Conservation (phyloP, 2,797 vertebrate species). For the Parambassis ranga region DNA sequence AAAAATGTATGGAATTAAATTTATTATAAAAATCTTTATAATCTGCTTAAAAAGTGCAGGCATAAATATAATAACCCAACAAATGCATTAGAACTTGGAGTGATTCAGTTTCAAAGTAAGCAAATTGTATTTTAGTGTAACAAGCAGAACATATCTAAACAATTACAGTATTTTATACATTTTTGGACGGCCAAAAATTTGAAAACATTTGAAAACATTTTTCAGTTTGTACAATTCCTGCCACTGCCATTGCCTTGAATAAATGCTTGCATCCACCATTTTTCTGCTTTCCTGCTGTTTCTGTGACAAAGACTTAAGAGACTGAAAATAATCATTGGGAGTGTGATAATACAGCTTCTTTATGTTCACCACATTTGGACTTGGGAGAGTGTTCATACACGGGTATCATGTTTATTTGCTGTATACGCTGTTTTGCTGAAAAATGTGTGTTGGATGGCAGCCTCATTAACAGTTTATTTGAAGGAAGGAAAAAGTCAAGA, state of each 20-base stretch:
- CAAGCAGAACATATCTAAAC: conserved; percentile 10
- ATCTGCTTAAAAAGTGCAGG: conserved; percentile 12
- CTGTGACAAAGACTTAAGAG: background rate
- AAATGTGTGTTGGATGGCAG: too few species aligned
- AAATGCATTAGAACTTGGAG: background rate
- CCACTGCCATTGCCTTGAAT: conserved; percentile 69
- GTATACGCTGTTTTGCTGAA: too few species aligned
- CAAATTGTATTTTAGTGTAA: conserved; percentile 14
- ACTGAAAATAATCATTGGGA: fast-evolving
- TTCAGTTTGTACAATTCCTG: conserved; percentile 49
- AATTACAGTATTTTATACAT: conserved; percentile 49
- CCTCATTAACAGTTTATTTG: too few species aligned
- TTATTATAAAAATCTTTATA: conserved; percentile 20
- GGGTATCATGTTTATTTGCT: too few species aligned
- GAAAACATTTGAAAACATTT: conserved; percentile 28
- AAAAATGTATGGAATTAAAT: conserved; percentile 10
- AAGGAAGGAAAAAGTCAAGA: too few species aligned
- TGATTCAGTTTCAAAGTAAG: background rate
- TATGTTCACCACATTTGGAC: too few species aligned
- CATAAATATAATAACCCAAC: conserved; percentile 18
- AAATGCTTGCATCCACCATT: conserved; percentile 59
- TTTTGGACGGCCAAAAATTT: conserved; percentile 45
- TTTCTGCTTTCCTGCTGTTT: background rate
- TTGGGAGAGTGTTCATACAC: too few species aligned
- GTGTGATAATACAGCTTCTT: too few species aligned